phyloP scores from a whole-genome alignment of 35 echinoderm and acorn worm species.

The Apostichopus parvimensis region DNA sequence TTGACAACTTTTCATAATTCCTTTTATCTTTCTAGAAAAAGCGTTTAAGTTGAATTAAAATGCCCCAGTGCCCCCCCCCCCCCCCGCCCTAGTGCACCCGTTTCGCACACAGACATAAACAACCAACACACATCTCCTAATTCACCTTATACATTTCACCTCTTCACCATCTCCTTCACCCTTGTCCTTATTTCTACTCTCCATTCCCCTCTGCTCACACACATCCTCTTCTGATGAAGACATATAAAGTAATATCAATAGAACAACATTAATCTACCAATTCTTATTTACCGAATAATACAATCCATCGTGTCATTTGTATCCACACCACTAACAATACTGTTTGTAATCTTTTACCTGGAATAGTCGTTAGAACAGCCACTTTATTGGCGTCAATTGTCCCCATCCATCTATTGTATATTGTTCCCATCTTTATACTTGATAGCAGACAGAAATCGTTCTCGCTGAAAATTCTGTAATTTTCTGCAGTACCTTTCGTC shows the following conservation, averaged over 20 bases:
- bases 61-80: too few species aligned
- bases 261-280: too few species aligned
- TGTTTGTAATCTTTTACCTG: not conserved
- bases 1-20: too few species aligned
- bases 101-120: too few species aligned
- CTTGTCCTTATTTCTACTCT: not conserved
- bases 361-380: not conserved
- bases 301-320: not conserved
- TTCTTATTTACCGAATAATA: too few species aligned
- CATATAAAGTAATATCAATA: not conserved
- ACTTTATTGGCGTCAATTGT: not conserved
- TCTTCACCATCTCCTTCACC: not conserved
- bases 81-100: too few species aligned
- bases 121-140: too few species aligned
- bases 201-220: not conserved
- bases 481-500: not conserved
- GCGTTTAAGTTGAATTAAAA: too few species aligned
- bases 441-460: conserved; percentile 26
- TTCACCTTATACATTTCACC: too few species aligned
- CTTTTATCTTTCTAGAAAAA: too few species aligned
- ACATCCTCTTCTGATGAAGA: not conserved
- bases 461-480: conserved; percentile 9
- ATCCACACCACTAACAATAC: not conserved
- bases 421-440: conserved; percentile 1
- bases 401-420: conserved; percentile 42